A percentile compares a stretch with the other conserved stretches of the same genome.
These are phyloP conservation scores for Datnioides undecimradiatus DNA, from an alignment of 2,113 vertebrate genomes.

Conservation along the genomic window DNA sequence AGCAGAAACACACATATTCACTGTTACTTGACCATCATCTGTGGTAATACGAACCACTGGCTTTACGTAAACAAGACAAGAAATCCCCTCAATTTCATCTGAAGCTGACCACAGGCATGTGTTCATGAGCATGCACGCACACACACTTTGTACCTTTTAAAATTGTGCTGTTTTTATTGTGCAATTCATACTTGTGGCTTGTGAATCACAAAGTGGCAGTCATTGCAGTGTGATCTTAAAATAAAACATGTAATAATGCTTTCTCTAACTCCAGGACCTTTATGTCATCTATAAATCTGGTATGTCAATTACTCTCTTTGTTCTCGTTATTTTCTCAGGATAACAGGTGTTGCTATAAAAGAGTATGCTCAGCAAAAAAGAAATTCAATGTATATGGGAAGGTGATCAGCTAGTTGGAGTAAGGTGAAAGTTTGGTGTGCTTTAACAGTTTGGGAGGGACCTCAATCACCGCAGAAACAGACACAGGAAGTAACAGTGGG, in stretches of 20 bases:
- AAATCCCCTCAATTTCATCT: neutral
- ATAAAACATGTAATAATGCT: neutral
- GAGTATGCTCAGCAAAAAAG: neutral
- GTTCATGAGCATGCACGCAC: neutral
- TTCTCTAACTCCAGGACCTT: neutral
- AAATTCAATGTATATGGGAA: neutral
- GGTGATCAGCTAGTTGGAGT: neutral
- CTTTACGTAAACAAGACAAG: conserved; percentile 52
- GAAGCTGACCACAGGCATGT: neutral
- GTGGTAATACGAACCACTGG: conserved; percentile 41
- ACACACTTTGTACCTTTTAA: neutral
- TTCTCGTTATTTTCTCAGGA: neutral
- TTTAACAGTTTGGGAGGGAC: neutral
- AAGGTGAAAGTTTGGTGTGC: neutral
- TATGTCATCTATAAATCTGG: neutral
- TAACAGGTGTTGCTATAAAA: neutral
- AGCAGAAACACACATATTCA: conserved; percentile 39
- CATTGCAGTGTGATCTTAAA: neutral
- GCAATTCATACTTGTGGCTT: neutral
- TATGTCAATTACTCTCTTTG: neutral
- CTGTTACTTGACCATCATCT: conserved; percentile 43
- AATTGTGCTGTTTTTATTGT: neutral
- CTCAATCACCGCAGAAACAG: neutral
- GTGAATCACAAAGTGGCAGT: conserved; percentile 1
- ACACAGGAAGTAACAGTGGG: neutral